Evolutionary conservation across 1,140 invertebrate genomes (phyloP), one percentile per base, ranked within the genome.

Genomic region (Philaenus spumarius): DNA sequence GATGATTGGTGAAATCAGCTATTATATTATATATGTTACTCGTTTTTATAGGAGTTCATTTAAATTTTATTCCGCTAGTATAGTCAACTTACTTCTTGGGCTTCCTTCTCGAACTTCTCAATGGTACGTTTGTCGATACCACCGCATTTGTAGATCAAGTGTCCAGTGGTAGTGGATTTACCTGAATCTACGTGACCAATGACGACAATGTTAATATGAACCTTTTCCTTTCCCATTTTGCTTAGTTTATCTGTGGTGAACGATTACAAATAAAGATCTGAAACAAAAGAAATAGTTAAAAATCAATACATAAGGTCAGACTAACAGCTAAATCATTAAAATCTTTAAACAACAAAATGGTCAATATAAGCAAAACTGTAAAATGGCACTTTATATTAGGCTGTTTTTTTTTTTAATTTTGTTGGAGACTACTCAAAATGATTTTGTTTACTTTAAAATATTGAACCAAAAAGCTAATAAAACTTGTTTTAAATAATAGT

Each of bases 171-270:
- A 34, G 93, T 96, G n/a, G 93, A 96, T 73, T 96, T 96, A 59
- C 91, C 93, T 59, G 91, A 96, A 78, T 97, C 95, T 71, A 97
- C 95, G 74, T 97, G 95, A 67, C 95, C 95, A 73, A 97, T 97
- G 62, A 97, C 95, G 64, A 98, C 95, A 71, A 98, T 97, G 82
- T 97, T 97, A 74, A 98, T 97, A 80, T 97, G 94, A 77, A 84
- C 84, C 84, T 97, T 97, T 77, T 97, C 95, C 76, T 92, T 92
- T 64, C 87, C 87, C 89, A 91, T 92, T 64, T 65, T 80, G 69
- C 43, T 53, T 59, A 69, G 52, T 40, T 55, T 45, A 51, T 37
- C 46, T 35, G 15, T 9, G 42, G 42, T 60, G 15, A 24, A 54
- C 26, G 42, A 35, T 45, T 23, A 47, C 7, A 39, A 58, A 39